These are phyloP conservation scores for Podilymbus podiceps DNA, from an alignment of 2,113 vertebrate genomes.

Conservation along the genomic window DNA sequence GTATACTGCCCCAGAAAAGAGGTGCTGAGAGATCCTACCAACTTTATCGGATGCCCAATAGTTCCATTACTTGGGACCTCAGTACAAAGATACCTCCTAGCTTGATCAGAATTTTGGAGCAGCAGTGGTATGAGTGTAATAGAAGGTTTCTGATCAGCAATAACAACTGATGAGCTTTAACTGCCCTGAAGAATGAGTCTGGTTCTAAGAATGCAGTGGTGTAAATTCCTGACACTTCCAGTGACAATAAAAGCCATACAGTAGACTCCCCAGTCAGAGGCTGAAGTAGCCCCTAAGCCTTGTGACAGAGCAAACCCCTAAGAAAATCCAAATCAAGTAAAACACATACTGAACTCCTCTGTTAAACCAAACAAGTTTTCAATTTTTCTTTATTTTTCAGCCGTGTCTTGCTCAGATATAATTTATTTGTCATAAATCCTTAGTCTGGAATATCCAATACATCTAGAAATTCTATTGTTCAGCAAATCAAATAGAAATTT, in stretches of 20 bases:
- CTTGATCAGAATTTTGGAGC: not conserved
- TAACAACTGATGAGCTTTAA: not conserved
- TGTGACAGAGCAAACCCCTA: not conserved
- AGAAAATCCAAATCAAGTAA: not conserved
- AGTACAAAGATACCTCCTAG: not conserved
- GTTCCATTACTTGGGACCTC: not conserved
- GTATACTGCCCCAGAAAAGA: not conserved
- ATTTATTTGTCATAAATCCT: not conserved
- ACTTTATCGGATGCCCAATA: not conserved
- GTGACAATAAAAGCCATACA: not conserved
- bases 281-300: not conserved
- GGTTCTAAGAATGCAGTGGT: not conserved
- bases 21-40: not conserved
- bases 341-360: not conserved
- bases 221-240: not conserved
- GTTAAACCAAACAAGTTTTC: not conserved
- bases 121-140: rapidly evolving
- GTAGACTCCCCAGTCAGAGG: not conserved
- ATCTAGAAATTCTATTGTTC: not conserved
- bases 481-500: not conserved
- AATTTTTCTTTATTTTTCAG: not conserved
- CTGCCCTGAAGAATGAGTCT: rapidly evolving
- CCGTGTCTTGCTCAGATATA: not conserved
- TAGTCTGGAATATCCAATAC: not conserved
- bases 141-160: not conserved